Conservation (phyloP, 2,888 invertebrate species). For the Hemithea aestivaria region DNA sequence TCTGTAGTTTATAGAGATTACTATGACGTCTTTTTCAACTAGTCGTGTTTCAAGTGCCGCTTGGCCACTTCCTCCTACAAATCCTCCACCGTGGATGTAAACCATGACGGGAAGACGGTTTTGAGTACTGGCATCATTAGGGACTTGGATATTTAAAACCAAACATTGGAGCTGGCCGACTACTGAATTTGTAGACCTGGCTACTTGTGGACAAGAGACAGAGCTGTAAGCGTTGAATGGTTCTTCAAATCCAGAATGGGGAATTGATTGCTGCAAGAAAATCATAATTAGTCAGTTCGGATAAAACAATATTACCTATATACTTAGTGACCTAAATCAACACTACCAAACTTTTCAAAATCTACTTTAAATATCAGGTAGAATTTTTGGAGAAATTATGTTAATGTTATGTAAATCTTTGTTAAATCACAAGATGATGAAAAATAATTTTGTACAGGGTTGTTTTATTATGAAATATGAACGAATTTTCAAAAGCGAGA, state of each 20-base stretch:
- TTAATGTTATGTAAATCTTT: too few species aligned
- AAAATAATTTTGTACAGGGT: too few species aligned
- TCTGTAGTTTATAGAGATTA: constrained; percentile 39
- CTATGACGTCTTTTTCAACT: constrained; percentile 32
- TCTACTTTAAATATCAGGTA: too few species aligned
- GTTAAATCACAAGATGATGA: too few species aligned
- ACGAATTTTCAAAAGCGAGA: too few species aligned
- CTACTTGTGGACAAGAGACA: constrained; percentile 5
- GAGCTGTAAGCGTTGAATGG: constrained; percentile 24
- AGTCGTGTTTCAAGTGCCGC: constrained; percentile 29
- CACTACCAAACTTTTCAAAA: too few species aligned
- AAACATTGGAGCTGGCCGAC: constrained; percentile 30
- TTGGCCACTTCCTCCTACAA: constrained; percentile 37
- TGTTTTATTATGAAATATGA: too few species aligned
- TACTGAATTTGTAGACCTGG: not conserved
- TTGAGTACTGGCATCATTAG: constrained; percentile 29
- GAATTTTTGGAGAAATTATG: too few species aligned
- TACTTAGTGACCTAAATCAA: too few species aligned
- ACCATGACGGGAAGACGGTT: constrained; percentile 43
- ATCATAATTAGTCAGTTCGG: too few species aligned
- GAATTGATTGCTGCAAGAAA: constrained; percentile 5
- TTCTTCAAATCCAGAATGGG: constrained; percentile 14
- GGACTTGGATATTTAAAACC: constrained; percentile 49
- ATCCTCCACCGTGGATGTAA: constrained; percentile 43
- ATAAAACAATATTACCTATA: too few species aligned